Evolutionary conservation across 2,797 vertebrate genomes (phyloP).

Genomic region (Pterois miles): DNA sequence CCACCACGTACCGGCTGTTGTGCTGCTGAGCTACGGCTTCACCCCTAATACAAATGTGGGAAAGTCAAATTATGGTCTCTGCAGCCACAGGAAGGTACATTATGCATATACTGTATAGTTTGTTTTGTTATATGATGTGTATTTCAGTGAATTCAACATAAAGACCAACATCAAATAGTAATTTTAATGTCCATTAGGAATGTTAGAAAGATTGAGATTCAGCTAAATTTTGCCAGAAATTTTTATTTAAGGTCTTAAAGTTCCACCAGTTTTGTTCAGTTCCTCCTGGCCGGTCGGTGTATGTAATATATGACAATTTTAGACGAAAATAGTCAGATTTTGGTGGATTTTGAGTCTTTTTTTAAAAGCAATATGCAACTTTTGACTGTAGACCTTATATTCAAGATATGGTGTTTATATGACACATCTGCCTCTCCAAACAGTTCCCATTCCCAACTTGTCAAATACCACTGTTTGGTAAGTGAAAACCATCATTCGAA

Average conservation of each 20-base stretch:
- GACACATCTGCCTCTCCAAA: too few species aligned
- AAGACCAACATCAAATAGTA: not conserved
- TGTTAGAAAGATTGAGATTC: not conserved
- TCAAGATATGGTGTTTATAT: too few species aligned
- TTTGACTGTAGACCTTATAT: too few species aligned
- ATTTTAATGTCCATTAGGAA: not conserved
- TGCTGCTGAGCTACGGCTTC: not conserved
- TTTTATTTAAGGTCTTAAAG: not conserved
- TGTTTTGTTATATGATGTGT: too few species aligned
- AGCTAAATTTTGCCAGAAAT: not conserved
- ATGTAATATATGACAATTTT: too few species aligned
- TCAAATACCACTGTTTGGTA: too few species aligned
- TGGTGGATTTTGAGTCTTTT: too few species aligned
- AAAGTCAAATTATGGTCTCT: not conserved
- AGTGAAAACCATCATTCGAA: too few species aligned
- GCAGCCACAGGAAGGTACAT: not conserved
- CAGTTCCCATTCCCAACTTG: too few species aligned
- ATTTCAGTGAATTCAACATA: not conserved
- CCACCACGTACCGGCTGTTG: not conserved
- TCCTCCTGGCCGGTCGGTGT: not conserved
- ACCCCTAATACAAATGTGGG: slow-evolving; percentile 16
- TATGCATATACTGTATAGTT: too few species aligned
- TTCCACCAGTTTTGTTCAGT: not conserved
- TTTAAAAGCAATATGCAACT: too few species aligned
- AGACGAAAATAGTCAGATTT: too few species aligned